These are phyloP conservation scores for Hirudinaria manillensis DNA, from an alignment of 2,888 invertebrate species.

Conservation along the genomic window DNA sequence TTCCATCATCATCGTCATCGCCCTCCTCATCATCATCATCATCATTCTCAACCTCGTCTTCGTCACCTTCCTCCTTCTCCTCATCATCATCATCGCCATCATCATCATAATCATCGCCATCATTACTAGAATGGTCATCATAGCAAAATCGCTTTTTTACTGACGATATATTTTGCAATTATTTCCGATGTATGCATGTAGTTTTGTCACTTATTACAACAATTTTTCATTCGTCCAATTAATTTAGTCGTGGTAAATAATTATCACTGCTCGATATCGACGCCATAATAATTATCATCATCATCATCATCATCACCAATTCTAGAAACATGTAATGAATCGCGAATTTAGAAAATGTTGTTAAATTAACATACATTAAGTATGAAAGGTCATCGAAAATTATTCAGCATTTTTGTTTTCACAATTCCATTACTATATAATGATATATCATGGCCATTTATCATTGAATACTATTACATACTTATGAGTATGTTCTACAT, in stretches of 20 bases:
- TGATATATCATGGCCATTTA: too few relatives aligned
- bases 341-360: too few relatives aligned
- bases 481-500: too few relatives aligned
- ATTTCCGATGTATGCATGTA: too few relatives aligned
- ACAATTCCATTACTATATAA: not conserved
- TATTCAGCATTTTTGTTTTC: not conserved
- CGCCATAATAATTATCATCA: constrained; percentile 28
- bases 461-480: too few relatives aligned
- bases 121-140: not conserved
- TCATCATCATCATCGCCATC: constrained; percentile 13
- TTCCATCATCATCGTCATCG: constrained; percentile 26
- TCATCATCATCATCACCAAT: constrained; percentile 13
- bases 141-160: too few relatives aligned
- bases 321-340: not conserved
- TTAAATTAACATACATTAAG: too few relatives aligned
- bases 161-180: too few relatives aligned
- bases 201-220: too few relatives aligned
- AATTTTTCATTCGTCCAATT: too few relatives aligned
- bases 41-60: constrained; percentile 21
- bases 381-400: too few relatives aligned
- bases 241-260: too few relatives aligned
- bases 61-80: constrained; percentile 25
- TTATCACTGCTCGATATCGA: not conserved
- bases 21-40: constrained; percentile 28
- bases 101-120: constrained; percentile 18